Evolutionary conservation across 1,140 invertebrate species (phyloP).

Genomic region (Leptinotarsa undecemlineata): DNA sequence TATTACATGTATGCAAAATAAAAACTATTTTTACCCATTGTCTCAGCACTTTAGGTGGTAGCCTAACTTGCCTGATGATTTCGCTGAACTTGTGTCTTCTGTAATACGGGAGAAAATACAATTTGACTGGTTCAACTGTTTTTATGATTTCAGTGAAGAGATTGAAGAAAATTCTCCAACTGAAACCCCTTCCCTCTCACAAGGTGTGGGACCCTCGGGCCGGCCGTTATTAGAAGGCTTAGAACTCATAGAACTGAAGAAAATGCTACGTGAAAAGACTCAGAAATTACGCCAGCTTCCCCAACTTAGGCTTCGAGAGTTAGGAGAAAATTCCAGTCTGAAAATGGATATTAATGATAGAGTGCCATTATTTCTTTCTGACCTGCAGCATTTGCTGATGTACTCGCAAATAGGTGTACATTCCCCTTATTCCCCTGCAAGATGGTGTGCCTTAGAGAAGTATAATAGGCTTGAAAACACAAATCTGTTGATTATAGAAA

Average conservation of each 20-base stretch:
- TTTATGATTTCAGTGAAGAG: not conserved
- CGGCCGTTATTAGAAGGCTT: constrained; percentile 55
- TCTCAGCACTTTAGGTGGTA: too few species aligned
- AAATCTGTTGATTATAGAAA: constrained; percentile 77
- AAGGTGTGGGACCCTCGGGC: constrained; percentile 25
- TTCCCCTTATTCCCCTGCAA: constrained; percentile 67
- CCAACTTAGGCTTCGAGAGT: constrained; percentile 62
- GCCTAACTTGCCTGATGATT: too few species aligned
- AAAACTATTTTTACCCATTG: too few species aligned
- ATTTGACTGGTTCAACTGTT: too few species aligned
- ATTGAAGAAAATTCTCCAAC: constrained; percentile 17
- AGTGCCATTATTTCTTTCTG: constrained; percentile 77
- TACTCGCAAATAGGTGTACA: constrained; percentile 74
- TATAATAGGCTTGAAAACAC: constrained; percentile 70
- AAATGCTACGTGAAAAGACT: constrained; percentile 61
- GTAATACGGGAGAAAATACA: too few species aligned
- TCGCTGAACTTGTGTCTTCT: too few species aligned
- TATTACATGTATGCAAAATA: too few species aligned
- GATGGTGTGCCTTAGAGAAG: constrained; percentile 83
- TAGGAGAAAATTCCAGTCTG: constrained; percentile 66
- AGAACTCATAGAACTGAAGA: constrained; percentile 61
- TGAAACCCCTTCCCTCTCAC: constrained; percentile 18
- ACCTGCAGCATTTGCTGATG: constrained; percentile 81
- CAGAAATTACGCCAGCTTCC: constrained; percentile 59
- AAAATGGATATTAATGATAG: constrained; percentile 59